Evolutionary conservation across 2,888 invertebrate genomes (phyloP).

Genomic region (Pogonocherus hispidulus): DNA sequence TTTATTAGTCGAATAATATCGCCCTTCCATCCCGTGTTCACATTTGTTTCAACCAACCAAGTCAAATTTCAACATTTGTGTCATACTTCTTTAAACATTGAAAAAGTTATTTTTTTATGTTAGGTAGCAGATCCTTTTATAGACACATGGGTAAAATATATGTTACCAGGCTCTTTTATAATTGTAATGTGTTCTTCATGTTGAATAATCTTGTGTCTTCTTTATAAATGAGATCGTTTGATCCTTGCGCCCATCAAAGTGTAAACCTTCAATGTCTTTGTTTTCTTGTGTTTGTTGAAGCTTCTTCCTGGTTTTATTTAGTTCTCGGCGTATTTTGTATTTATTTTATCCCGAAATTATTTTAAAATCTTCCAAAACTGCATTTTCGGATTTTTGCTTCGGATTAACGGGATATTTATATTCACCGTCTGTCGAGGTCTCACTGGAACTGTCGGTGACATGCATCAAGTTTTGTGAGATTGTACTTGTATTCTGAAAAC

Average conservation of each 20-base stretch:
- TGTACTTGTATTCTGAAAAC: no score
- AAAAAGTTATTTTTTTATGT: conserved; percentile 19
- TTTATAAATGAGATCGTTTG: conserved; percentile 18
- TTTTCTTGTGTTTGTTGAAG: conserved; percentile 14
- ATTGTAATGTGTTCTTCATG: conserved; percentile 25
- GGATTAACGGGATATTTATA: neutral
- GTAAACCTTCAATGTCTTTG: conserved; percentile 17
- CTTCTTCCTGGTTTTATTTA: conserved; percentile 8
- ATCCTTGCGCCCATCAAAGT: conserved; percentile 31
- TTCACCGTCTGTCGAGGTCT: neutral
- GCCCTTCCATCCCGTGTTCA: conserved; percentile 48
- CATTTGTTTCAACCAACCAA: conserved; percentile 48
- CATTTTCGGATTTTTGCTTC: neutral
- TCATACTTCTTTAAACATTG: neutral
- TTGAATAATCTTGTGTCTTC: neutral
- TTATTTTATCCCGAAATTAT: conserved; percentile 6
- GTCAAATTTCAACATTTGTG: conserved; percentile 3
- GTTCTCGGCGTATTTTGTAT: conserved; percentile 12
- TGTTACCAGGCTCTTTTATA: conserved; percentile 22
- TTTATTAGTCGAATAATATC: conserved; percentile 49
- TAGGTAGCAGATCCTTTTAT: no score
- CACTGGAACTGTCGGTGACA: neutral
- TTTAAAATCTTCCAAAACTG: conserved; percentile 23
- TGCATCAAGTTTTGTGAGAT: no score
- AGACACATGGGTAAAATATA: conserved; percentile 25